These are phyloP conservation scores for Acestrorhynchus altus DNA, from an alignment of 2,797 vertebrate genomes.

Conservation along the genomic window DNA sequence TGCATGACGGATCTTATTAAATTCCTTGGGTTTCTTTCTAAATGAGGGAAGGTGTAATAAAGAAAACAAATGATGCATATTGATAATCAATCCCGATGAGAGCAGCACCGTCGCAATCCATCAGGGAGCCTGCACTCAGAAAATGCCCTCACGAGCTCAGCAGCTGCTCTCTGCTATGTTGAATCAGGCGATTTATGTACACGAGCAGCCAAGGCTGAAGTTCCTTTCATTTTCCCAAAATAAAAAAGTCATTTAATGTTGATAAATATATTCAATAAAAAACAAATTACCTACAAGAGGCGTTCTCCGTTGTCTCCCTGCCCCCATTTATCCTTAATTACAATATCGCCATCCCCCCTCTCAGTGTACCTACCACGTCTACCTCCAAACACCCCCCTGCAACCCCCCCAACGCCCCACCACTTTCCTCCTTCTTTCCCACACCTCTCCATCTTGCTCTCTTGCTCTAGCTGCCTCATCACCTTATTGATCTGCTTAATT, in stretches of 20 bases:
- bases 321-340: conserved; percentile 65
- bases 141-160: conserved; percentile 53
- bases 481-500: conserved; percentile 61
- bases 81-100: conserved; percentile 66
- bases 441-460: conserved; percentile 15
- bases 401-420: no score
- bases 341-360: conserved; percentile 48
- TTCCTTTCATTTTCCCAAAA: conserved; percentile 62
- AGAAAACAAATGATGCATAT: conserved; percentile 61
- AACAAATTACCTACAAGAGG: conserved; percentile 64
- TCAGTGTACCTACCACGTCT: conserved; percentile 43
- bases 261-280: conserved; percentile 72
- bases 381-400: conserved; percentile 29
- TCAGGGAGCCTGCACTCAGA: conserved; percentile 42
- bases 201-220: conserved; percentile 45
- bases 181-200: conserved; percentile 56
- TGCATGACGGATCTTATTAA: conserved; percentile 56
- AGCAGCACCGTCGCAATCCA: conserved; percentile 46
- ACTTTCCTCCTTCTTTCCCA: neutral
- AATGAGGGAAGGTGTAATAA: conserved; percentile 60
- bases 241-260: conserved; percentile 67
- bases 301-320: conserved; percentile 56
- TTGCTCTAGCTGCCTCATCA: conserved; percentile 51
- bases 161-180: conserved; percentile 59
- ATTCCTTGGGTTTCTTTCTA: conserved; percentile 50